Base-by-base conservation (phyloP, 2,113 vertebrate species). In the Oophaga pumilio region DNA sequence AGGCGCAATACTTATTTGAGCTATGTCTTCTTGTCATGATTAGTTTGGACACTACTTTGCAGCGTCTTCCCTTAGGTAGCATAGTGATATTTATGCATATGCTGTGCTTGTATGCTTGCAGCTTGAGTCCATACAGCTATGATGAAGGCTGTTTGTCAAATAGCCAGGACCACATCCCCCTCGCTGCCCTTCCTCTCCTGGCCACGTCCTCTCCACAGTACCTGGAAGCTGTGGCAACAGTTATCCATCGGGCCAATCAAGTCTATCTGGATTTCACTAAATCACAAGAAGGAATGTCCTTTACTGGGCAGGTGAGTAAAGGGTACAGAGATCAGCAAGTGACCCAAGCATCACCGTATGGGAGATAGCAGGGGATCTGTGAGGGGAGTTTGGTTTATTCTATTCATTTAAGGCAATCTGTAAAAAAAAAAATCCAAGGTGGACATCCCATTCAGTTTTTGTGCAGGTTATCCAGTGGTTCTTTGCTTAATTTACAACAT, bases 161-260 rank as follows among this genome's bases (percentile, higher is more conserved):
- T 94, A 99, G 97, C 86, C 97, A 99, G 94, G 98, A 99, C 90
- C 98, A 99, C 95, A 97, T 99, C 89, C 98, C 98, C 0, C 95
- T 99, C 15, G 98, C 97, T 0, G 98, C 98, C 0, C 96, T 99
- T 83, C 98, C 98, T 20, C 94, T 99, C 22, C 85, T 99, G 90
- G 98, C 98, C 8, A 99, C 98, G 0, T 98, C 98, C 0, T 97
- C 97, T 0, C 97, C 98, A 0, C 97, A 97, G 93, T 99, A 99
- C 93, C 97, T 99, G 82, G 98, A 99, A 87, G 97, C 97, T 0
- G 96, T 99, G 17, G 97, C 98, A 17, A 93, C 95, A 0, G 98
- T 99, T 90, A 98, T 99, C 76, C 84, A 96, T 87, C 93, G 98
- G 89, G 97, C 98, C 94, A 99, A 99, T 92, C 97, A 98, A 89